These are phyloP conservation scores for Melanotus villosus DNA, from an alignment of 2,888 invertebrate species.

Conservation along the genomic window DNA sequence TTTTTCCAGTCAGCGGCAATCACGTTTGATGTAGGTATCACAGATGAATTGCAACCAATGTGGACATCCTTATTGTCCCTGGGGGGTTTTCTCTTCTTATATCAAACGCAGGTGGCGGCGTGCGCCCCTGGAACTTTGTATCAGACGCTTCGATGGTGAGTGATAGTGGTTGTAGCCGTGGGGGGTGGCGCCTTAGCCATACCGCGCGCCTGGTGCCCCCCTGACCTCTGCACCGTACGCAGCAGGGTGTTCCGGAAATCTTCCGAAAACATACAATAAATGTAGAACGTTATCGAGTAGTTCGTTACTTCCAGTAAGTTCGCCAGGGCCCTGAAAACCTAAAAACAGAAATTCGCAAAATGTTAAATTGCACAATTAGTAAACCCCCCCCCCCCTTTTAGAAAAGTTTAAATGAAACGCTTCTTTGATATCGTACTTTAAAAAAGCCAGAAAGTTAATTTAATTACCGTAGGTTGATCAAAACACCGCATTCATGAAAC, in stretches of 20 bases:
- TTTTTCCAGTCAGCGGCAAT: slow-evolving; percentile 12
- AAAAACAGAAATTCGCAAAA: slow-evolving; percentile 42
- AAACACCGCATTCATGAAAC: too few relatives aligned
- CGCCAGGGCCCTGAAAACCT: slow-evolving; percentile 80
- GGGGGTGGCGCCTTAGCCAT: slow-evolving; percentile 61
- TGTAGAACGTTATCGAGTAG: slow-evolving; percentile 85
- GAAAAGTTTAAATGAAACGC: too few relatives aligned
- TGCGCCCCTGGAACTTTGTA: slow-evolving; percentile 59
- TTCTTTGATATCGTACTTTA: too few relatives aligned
- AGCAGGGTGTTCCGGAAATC: slow-evolving; percentile 81
- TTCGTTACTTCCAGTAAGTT: slow-evolving; percentile 83
- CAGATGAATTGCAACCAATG: slow-evolving; percentile 38
- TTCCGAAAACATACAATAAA: slow-evolving; percentile 84
- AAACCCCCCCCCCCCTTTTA: too few relatives aligned
- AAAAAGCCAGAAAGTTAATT: too few relatives aligned
- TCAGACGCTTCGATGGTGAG: slow-evolving; percentile 66
- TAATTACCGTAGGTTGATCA: too few relatives aligned
- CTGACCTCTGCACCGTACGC: slow-evolving; percentile 75
- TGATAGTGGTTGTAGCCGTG: slow-evolving; percentile 66
- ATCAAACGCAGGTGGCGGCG: slow-evolving; percentile 55
- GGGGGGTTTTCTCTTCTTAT: slow-evolving; percentile 21
- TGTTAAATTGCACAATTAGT: background rate
- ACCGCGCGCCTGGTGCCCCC: slow-evolving; percentile 62
- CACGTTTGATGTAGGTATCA: slow-evolving; percentile 36
- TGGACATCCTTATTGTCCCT: slow-evolving; percentile 39